Conservation (phyloP, 1,140 invertebrate species). For the Hetaerina americana region DNA sequence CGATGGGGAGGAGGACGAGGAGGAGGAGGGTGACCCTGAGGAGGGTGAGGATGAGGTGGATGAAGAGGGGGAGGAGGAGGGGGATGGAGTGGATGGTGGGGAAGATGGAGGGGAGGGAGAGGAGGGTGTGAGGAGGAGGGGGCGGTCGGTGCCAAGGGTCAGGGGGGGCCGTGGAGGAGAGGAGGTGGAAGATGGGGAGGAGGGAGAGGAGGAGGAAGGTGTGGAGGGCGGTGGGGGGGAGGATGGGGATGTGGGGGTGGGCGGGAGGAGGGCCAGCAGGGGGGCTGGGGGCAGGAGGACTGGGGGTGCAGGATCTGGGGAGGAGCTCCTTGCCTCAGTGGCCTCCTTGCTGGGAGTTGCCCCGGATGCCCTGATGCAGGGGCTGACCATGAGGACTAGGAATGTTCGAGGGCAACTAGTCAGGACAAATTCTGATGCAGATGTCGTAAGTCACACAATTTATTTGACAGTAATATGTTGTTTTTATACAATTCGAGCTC, state of each 20-base stretch:
- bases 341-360: slow-evolving; percentile 72
- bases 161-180: neutral
- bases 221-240: neutral
- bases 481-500: no score
- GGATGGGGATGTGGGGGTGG: slow-evolving; percentile 5
- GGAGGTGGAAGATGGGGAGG: neutral
- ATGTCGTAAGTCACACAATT: slow-evolving; percentile 46
- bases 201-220: neutral
- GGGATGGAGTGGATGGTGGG: neutral
- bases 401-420: slow-evolving; percentile 70
- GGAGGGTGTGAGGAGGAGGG: neutral
- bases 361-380: slow-evolving; percentile 58
- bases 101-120: slow-evolving; percentile 26
- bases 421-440: slow-evolving; percentile 68
- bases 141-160: neutral
- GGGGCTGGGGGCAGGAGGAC: neutral
- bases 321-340: slow-evolving; percentile 66
- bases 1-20: neutral
- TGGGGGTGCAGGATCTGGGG: slow-evolving; percentile 22
- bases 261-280: slow-evolving; percentile 10
- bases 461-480: no score
- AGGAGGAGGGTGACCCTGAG: neutral
- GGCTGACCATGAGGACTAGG: slow-evolving; percentile 71
- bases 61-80: slow-evolving; percentile 60
- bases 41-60: slow-evolving; percentile 31